phyloP scores from a whole-genome alignment of 2,113 vertebrate species.

The Prietella phreatophila region DNA sequence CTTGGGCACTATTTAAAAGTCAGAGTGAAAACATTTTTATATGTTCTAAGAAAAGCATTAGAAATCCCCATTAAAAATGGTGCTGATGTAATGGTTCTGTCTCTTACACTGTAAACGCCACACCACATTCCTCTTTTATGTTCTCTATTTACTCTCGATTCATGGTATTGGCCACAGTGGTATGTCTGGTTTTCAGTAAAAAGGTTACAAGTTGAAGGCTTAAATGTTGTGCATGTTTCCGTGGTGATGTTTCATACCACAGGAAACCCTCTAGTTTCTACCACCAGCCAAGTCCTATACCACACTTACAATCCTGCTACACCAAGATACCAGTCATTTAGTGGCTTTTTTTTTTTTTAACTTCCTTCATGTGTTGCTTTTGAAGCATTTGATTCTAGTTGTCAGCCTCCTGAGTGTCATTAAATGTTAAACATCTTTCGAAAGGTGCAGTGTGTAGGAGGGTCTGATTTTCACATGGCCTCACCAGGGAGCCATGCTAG shows the following conservation, averaged over 20 bases:
- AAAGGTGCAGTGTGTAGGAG: not conserved
- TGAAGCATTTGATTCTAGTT: not conserved
- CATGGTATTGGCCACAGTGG: not conserved
- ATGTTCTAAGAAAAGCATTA: not conserved
- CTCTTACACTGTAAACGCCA: not conserved
- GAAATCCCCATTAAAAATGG: not conserved
- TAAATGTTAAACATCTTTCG: not conserved
- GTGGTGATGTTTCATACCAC: constrained; percentile 18
- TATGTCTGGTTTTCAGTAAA: constrained; percentile 10
- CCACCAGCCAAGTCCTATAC: constrained; percentile 6
- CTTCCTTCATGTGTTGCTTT: not conserved
- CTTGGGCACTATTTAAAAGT: not conserved
- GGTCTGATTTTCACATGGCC: not conserved
- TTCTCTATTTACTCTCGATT: not conserved
- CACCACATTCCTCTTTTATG: not conserved
- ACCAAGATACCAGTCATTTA: not conserved
- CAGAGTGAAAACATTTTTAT: not conserved
- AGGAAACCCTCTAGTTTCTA: constrained; percentile 10
- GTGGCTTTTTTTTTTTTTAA: not conserved
- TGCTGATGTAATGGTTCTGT: not conserved
- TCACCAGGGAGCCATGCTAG: constrained; percentile 13
- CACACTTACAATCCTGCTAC: not conserved
- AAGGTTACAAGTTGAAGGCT: not conserved
- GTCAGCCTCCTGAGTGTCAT: not conserved
- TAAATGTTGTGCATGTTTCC: not conserved